Base-by-base conservation (phyloP, 2,797 vertebrate genomes). In the Pangasius sanitwongsei region DNA sequence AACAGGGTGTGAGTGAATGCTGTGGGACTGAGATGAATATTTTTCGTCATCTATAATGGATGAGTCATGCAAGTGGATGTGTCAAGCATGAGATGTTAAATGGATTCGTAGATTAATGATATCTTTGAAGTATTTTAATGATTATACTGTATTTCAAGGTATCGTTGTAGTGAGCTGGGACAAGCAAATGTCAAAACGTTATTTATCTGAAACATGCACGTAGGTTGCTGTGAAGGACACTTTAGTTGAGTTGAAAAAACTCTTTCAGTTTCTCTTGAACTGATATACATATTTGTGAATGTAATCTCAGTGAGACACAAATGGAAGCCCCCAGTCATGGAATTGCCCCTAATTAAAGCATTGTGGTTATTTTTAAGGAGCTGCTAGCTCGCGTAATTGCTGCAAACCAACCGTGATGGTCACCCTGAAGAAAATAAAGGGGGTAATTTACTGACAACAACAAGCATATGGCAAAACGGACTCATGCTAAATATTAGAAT, bases 391-490 rank as follows among this genome's bases (percentile, higher is more conserved):
- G 18, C 6, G 15, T 65, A 77, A 85, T 67, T 13, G 57, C 61
- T 13, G n/a, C 70, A 69, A 63, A 63, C 83, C 77, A 70, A 69
- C 23, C 61, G 63, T 86, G 87, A 69, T 91, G 91, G 89, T 88
- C 87, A 86, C 86, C 84, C 88, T 86, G 86, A 89, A 88, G 83
- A 74, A 89, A 81, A 87, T 89, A 86, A 92, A 89, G 88, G 65
- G 86, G 63, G 0, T 88, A 67, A 88, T 92, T 89, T 91, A 90
- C 74, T 84, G 83, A 81, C 89, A 88, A 84, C 83, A 72, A 63
- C 80, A 86, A 89, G 81, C 91, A 91, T 89, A 90, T 92, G 90
- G 89, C 82, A 74, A 88, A 87, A 80, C 69, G 34, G 80, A 74
- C 34, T 90, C n/a, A 37, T 87, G 86, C 78, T 87, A 86, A 89